These are phyloP conservation scores for Pollachius pollachius DNA, from an alignment of 2,113 vertebrate genomes.

Conservation along the genomic window DNA sequence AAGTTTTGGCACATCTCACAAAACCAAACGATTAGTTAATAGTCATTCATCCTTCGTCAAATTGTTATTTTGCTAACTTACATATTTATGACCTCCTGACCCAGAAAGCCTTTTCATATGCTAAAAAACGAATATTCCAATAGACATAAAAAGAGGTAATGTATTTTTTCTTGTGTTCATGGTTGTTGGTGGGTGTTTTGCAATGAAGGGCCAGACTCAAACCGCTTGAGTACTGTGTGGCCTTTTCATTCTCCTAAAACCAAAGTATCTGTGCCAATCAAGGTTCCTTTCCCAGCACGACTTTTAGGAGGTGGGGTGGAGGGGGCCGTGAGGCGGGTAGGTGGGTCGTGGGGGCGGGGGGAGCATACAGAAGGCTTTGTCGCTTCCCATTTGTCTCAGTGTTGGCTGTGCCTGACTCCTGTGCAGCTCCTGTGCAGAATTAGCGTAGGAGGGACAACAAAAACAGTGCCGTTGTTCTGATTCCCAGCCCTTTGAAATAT, in stretches of 20 bases:
- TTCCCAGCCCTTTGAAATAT: constrained; percentile 38
- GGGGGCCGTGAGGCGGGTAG: background rate
- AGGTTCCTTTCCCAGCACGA: constrained; percentile 55
- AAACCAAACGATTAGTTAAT: too few species aligned
- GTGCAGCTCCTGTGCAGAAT: constrained; percentile 11
- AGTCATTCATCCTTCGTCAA: too few species aligned
- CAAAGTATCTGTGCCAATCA: constrained; percentile 59
- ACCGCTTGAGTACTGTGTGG: constrained; percentile 30
- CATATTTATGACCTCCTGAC: too few species aligned
- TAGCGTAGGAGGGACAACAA: constrained; percentile 36
- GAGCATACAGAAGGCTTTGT: constrained; percentile 69
- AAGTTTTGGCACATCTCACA: too few species aligned
- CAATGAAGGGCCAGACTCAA: constrained; percentile 60
- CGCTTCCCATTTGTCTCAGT: constrained; percentile 66
- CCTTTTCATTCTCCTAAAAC: constrained; percentile 47
- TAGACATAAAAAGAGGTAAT: too few species aligned
- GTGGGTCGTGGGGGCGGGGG: background rate
- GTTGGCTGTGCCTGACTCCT: too few species aligned
- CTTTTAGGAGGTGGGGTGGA: constrained; percentile 3
- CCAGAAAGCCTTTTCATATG: too few species aligned
- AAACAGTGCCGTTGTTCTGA: constrained; percentile 36
- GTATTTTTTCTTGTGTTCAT: constrained; percentile 14
- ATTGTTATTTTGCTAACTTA: too few species aligned
- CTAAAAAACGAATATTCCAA: too few species aligned
- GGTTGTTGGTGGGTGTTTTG: constrained; percentile 43